phyloP scores from a whole-genome alignment of 2,888 invertebrate species.

The Oligia strigilis region DNA sequence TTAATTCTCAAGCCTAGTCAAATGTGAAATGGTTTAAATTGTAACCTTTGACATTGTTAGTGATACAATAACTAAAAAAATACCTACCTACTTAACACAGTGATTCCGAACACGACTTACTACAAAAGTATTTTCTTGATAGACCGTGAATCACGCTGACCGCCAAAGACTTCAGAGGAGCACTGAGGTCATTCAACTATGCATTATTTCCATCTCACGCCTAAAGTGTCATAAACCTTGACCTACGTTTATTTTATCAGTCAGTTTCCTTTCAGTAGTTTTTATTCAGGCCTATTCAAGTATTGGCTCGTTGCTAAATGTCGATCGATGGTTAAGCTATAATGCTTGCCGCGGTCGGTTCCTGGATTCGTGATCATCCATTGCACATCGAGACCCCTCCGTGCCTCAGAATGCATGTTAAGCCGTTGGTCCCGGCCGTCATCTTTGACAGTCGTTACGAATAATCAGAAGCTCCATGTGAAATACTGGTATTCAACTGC shows the following conservation, averaged over 20 bases:
- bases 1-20: not conserved
- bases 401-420: not conserved
- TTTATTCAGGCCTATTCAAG: not conserved
- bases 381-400: not conserved
- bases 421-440: too few relatives aligned
- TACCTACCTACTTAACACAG: not conserved
- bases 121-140: not conserved
- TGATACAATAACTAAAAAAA: not conserved
- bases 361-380: not conserved
- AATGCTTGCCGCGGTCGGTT: not conserved
- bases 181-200: constrained; percentile 39
- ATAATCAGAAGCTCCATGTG: too few relatives aligned
- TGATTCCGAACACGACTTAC: not conserved
- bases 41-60: not conserved
- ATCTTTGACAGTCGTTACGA: too few relatives aligned
- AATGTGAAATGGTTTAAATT: not conserved
- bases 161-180: constrained; percentile 20
- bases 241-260: constrained; percentile 24
- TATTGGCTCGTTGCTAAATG: not conserved
- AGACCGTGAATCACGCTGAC: constrained; percentile 29
- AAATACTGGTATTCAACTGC: too few relatives aligned
- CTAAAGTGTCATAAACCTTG: constrained; percentile 25
- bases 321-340: not conserved
- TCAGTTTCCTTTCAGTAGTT: not conserved
- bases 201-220: constrained; percentile 30